Evolutionary conservation across 2,888 invertebrate genomes (phyloP).

Genomic region (Allolobophora icterica): DNA sequence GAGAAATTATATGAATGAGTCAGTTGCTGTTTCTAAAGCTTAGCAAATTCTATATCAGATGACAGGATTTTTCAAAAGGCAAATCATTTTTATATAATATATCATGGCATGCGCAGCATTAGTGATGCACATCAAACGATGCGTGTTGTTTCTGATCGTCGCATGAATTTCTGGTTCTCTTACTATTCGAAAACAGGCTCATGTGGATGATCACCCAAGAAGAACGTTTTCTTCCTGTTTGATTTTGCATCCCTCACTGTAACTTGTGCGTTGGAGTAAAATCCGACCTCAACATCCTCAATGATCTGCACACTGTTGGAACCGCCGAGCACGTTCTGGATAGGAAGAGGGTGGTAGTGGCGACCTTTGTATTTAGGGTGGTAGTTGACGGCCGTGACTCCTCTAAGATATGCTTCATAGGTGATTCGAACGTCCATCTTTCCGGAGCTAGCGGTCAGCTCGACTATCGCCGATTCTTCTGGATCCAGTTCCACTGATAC

Average conservation of each 20-base stretch:
- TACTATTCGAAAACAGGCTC: too few species aligned
- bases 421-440: neutral
- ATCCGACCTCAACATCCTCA: neutral
- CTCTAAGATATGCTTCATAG: neutral
- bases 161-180: too few species aligned
- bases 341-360: neutral
- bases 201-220: too few species aligned
- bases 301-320: neutral
- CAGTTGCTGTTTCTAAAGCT: too few species aligned
- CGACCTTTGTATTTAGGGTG: neutral
- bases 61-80: too few species aligned
- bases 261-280: neutral
- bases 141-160: too few species aligned
- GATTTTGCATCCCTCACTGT: neutral
- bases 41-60: too few species aligned
- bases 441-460: neutral
- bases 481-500: neutral
- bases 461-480: neutral
- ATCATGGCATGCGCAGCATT: too few species aligned
- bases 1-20: too few species aligned
- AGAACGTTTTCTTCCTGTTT: too few species aligned
- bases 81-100: too few species aligned
- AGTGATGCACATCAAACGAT: too few species aligned
- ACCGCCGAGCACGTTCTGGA: neutral
- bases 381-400: neutral